Base-by-base conservation (phyloP, 1,140 invertebrate species). In the Oncopeltus fasciatus region DNA sequence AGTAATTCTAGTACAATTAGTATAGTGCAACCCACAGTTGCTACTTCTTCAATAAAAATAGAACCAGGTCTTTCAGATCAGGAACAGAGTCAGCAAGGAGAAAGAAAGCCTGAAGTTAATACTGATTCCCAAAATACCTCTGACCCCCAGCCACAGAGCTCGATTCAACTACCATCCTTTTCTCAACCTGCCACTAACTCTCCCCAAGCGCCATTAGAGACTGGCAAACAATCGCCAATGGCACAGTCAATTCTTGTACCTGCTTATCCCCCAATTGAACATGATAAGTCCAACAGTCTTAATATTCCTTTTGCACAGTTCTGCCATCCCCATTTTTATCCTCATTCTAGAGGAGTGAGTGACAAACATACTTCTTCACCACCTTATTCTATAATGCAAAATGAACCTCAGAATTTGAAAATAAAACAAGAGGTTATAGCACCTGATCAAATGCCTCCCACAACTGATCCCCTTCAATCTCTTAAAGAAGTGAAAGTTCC, bases 401-500 rank as follows among this genome's bases (percentile, higher is more conserved):
- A 81, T 71, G 76, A 87, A 71, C 85, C 85, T 12, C 86, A 87
- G 70, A 87, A 87, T 71, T 73, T 87, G 53, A 87, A 89, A 71
- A 86, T 88, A 21, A 89, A 89, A 72, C 83, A 87, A 70, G 86
- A 87, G 74, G 77, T 84, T 2, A 69, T 72, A 26, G 64, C 67
- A 29, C 74, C 77, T 47, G 79, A 82, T 63, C 65, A 64, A 64
- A 31, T 80, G 60, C 78, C 79, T 49, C 75, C 77, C 43, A 73
- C 78, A 16, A 72, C 79, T 9, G 85, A 88, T 76, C 87, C 86
- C 4, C 68, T 88, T 43, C 86, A 88, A 68, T 87, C 84, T 66
- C 72, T 88, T 2, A 86, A 87, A 69, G 86, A 88, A 70, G 85
- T 89, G 0, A 88, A 88, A 77, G 85, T 88, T 2, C 86, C 86